phyloP scores from a whole-genome alignment of 2,797 vertebrate genomes.

The Arctocebus calabarensis region DNA sequence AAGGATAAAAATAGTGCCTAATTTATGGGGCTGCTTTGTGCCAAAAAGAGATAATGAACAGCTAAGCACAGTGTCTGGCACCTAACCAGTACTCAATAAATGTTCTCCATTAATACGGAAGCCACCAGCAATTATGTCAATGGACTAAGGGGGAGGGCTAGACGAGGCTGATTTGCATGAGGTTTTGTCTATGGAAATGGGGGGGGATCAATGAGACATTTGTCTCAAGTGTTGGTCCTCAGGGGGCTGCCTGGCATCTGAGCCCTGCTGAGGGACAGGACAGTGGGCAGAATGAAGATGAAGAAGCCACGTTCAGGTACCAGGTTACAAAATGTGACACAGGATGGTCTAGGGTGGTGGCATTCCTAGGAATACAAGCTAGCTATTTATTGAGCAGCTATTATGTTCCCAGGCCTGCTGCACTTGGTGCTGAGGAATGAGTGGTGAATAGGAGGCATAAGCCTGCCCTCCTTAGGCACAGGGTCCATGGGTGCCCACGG shows the following conservation, averaged over 20 bases:
- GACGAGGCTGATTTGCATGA: neutral
- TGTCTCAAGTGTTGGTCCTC: neutral
- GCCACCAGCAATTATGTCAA: neutral
- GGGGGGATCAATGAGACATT: neutral
- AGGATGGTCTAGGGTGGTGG: neutral
- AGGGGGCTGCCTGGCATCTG: neutral
- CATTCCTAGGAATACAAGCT: neutral
- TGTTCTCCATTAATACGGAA: slow-evolving; percentile 31
- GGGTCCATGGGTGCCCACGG: neutral
- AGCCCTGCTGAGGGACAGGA: neutral
- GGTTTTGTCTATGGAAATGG: neutral
- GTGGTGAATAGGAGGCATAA: neutral
- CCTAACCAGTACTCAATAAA: slow-evolving; percentile 35
- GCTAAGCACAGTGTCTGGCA: slow-evolving; percentile 8
- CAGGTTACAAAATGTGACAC: neutral
- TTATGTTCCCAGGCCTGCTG: neutral
- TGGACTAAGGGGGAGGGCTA: neutral
- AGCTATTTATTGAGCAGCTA: neutral
- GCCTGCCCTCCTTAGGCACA: neutral
- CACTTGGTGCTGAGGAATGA: neutral
- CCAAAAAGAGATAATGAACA: neutral
- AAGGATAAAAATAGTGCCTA: neutral
- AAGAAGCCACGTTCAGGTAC: neutral
- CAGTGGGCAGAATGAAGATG: neutral
- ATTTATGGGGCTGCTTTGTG: neutral